Base-by-base conservation (phyloP, 2,888 invertebrate genomes). In the Onthophagus sagittarius region DNA sequence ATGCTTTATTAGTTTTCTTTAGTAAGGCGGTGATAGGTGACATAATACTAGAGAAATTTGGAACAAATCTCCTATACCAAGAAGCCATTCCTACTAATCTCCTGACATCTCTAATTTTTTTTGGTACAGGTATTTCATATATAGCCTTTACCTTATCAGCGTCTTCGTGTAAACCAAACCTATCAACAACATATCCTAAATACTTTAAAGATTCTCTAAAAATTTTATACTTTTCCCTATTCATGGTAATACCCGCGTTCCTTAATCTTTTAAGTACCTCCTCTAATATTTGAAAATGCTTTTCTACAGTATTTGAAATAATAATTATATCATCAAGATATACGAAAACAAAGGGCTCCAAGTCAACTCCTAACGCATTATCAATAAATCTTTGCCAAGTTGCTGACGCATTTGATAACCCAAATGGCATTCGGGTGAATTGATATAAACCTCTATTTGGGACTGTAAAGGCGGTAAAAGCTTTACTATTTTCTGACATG, bases 381-480 rank as follows among this genome's bases (percentile, higher is more conserved):
- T 82, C 81, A 0, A 82, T 75, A 5, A 81, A 64, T 0, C 80
- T 72, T 71, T 81, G n/a, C 70, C 77, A 82, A 0, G 81, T 81
- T 0, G 81, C 79, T 0, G 81, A 80, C 0, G 80, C 77, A 31
- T 80, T 79, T 7, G 75, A 72, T 0, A 81, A 64, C 0, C n/a
- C 82, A 67, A 82, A 81, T 0, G 82, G 81, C 78, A 82, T 76
- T 0, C 79, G 76, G 0, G 63, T 75, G 65, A 83, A 84, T 6
- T 83, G 79, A 65, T 75, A 81, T 1, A 82, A 73, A 0, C 82
- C 81, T 7, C 78, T 63, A 39, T 75, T 75, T 0, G 80, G 81
- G 0, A 81, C 78, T 0, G 78, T 78, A 71, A 81, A 83, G 0
- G 80, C 80, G 0, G 80, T 81, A 0, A 77, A 75, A 9, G 78